Conservation (phyloP, 2,113 vertebrate species). For the Vulpes ferrilata region DNA sequence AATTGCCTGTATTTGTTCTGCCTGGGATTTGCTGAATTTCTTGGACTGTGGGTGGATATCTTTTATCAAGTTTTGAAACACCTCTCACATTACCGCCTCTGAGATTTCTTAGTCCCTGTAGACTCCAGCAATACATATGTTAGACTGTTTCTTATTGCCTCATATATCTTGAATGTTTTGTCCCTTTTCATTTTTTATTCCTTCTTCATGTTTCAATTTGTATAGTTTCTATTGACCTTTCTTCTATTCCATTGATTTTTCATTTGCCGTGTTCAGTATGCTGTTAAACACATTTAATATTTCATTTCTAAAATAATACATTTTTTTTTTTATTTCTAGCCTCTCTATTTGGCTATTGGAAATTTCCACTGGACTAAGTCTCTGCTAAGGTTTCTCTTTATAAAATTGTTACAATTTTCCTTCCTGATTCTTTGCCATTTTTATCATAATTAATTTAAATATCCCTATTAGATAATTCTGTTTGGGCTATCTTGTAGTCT, state of each 20-base stretch:
- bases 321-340: background rate
- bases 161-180: background rate
- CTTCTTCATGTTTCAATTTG: background rate
- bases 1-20: background rate
- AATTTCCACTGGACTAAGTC: background rate
- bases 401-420: background rate
- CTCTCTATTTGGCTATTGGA: background rate
- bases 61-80: background rate
- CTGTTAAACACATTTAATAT: background rate
- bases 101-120: background rate
- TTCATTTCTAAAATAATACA: background rate
- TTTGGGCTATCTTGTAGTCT: background rate
- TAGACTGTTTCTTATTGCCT: background rate
- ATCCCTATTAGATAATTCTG: background rate
- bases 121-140: background rate
- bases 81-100: background rate
- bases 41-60: background rate
- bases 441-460: background rate
- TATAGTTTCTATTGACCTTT: background rate
- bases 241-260: background rate
- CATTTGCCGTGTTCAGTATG: background rate
- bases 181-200: background rate
- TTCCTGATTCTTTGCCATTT: background rate
- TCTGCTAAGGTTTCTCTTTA: background rate
- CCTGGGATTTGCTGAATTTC: background rate